Percentiles rank a stretch among this genome's conserved stretches.
These are phyloP conservation scores for Papilio demoleus DNA, from an alignment of 2,888 invertebrate genomes.

Conservation along the genomic window DNA sequence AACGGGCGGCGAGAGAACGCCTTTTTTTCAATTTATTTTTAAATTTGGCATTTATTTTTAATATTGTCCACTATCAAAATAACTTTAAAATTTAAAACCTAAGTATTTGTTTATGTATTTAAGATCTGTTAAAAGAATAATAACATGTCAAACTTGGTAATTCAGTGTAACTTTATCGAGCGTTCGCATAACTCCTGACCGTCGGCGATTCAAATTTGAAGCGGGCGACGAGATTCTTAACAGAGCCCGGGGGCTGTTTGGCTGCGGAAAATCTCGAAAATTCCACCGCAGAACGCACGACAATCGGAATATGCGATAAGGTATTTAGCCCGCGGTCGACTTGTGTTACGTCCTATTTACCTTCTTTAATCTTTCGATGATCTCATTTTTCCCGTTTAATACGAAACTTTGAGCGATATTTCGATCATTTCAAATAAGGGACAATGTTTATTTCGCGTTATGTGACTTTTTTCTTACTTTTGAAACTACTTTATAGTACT, in stretches of 20 bases:
- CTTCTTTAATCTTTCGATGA: slow-evolving; percentile 39
- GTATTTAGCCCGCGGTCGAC: slow-evolving; percentile 70
- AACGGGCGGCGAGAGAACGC: too few relatives aligned
- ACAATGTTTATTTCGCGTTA: background rate
- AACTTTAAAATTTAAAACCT: too few relatives aligned
- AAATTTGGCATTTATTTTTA: too few relatives aligned
- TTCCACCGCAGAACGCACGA: slow-evolving; percentile 74
- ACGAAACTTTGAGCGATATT: background rate
- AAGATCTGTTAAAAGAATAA: too few relatives aligned
- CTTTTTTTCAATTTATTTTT: too few relatives aligned
- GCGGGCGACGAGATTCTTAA: slow-evolving; percentile 71
- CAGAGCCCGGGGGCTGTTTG: slow-evolving; percentile 65
- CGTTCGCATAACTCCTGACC: slow-evolving; percentile 62
- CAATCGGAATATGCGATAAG: slow-evolving; percentile 75
- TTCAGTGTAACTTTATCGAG: slow-evolving; percentile 43
- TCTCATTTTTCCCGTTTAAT: background rate
- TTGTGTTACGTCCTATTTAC: slow-evolving; percentile 43
- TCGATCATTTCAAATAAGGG: background rate
- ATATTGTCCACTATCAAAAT: too few relatives aligned
- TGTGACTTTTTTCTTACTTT: too few relatives aligned
- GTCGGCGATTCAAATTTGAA: slow-evolving; percentile 66
- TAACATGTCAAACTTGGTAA: background rate
- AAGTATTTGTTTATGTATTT: too few relatives aligned
- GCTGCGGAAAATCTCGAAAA: slow-evolving; percentile 78
- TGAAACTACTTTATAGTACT: too few relatives aligned